Base-by-base conservation (phyloP, 1,140 invertebrate species). In the Bilobella aurantiaca region DNA sequence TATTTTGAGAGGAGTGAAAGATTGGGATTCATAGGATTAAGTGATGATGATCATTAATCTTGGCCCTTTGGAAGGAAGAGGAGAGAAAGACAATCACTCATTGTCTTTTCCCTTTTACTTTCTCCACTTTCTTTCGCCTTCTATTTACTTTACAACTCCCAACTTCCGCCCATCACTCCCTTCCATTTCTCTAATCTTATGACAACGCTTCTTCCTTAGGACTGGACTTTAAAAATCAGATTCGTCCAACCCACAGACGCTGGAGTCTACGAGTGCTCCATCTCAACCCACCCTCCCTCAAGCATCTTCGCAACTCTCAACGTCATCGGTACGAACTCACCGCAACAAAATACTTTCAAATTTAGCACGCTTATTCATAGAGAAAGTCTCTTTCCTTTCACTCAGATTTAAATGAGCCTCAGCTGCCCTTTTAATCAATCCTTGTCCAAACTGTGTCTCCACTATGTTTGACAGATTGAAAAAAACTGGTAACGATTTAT, bases 151-250 rank as follows among this genome's bases (percentile, higher is more conserved):
- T 23, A 25, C 29, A 12, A 5, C 49, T 28, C 25, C 29, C 8
- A 8, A 58, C 29, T 58, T 31, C 30, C 29, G 3, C 57, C 23
- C 29, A 12, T 14, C 8, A 23, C 49, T 14, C 23, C 25, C 49
- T 14, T 53, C 23, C 23, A 16, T 53, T 53, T 53, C 23, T 53
- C 12, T 42, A 42, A 37, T 74, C 73, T 73, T 69, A 75, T 63
- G 63, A 25, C 70, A 58, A 62, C 34, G 3, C 71, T 79, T 27
- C 80, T n/a, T n/a, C n/a, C n/a, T n/a, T n/a, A 89, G 82, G 89
- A 92, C 76, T 93, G 90, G 90, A 88, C 87, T 32, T 79, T 93
- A 62, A 87, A 90, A 81, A 87, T 93, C 72, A 87, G 87, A 76
- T 88, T 84, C 78, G 87, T 90, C 30, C 87, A 89, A 74, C 82